Evolutionary conservation across 2,113 vertebrate species (phyloP), one percentile per base, ranked within the genome.

Genomic region (Carollia perspicillata): DNA sequence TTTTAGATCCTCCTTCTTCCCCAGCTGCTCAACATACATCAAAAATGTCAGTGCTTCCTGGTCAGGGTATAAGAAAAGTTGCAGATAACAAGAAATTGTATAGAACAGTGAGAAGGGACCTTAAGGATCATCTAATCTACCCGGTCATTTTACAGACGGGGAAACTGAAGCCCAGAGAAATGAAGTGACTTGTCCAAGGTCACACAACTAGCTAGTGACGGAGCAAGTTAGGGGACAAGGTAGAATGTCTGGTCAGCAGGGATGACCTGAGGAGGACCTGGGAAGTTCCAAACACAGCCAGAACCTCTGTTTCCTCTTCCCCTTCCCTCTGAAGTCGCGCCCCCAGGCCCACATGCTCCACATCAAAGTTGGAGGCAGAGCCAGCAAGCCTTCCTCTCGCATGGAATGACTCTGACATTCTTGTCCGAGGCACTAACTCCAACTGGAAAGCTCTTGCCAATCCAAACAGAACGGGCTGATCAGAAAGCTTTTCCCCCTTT

Each of bases 381-480:
- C 88, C 95, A 93, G 23, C n/a, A 63, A 95, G 55, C 71, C 63
- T 86, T 95, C 71, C 66, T 79, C 71, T 89, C 33, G 2, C 51
- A 37, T 55, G 78, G 77, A 97, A 90, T 75, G 60, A 68, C 75
- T 90, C 93, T 78, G 89, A 72, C 63, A 90, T 26, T 97, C 94
- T 89, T 30, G 42, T 91, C 95, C 5, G 20, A 93, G 77, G 90
- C 74, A 83, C 83, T 86, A 63, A 85, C 95, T 97, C 93, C 2
- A 1, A 14, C 3, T 78, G 71, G 51, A 84, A 95, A 65, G 9
- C 2, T 95, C 58, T 80, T 85, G 97, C 97, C 97, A 97, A 96
- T 60, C 51, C 6, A 98, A 98, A 98, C 97, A 97, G 86, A 68
- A 4, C 95, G 75, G 0, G 88, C 75, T 84, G 44, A 88, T 97